Base-by-base conservation (phyloP, 2,113 vertebrate species). In the Hemicordylus capensis region DNA sequence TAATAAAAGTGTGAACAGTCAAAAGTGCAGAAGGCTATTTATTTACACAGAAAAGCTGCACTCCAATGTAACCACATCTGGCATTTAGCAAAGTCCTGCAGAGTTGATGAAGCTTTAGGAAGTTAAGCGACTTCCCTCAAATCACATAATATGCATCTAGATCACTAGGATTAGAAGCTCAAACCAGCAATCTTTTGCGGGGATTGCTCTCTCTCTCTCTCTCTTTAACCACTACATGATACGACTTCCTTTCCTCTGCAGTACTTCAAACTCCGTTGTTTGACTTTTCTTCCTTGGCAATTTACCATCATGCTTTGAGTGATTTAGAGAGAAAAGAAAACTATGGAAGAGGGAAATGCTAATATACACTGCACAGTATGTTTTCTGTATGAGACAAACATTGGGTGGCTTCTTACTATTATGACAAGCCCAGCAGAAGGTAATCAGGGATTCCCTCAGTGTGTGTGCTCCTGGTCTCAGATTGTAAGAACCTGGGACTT, bases 171-270 rank as follows among this genome's bases (percentile, higher is more conserved):
- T 80, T 59, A 88, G 67, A 86, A 75, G 15, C 70, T 83, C 80
- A 85, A 87, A 85, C 73, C 66, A 92, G 70, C 89, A 61, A 80
- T 77, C 67, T 2, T 76, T 66, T 75, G 84, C 69, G 51, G n/a
- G n/a, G n/a, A n/a, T n/a, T n/a, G n/a, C n/a, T n/a, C 56, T 81
- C 86, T 85, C 56, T 67, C 83, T 81, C 56, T 90, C n/a, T 80
- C 44, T 79, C 54, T 81, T 46, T 59, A 81, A 77, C 10, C 69
- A 80, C 15, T 24, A 19, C 14, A 76, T 26, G 51, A 67, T 77
- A 86, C 42, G 66, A 48, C 34, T 90, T 78, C 81, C 76, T 64
- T 74, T 83, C 59, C 42, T 78, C 28, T 80, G 17, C 10, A 77
- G 67, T 78, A 51, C 19, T 73, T 82, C 37, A 42, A 83, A 17